These are phyloP conservation scores for Falco peregrinus DNA, from an alignment of 2,797 vertebrate species.

Conservation along the genomic window DNA sequence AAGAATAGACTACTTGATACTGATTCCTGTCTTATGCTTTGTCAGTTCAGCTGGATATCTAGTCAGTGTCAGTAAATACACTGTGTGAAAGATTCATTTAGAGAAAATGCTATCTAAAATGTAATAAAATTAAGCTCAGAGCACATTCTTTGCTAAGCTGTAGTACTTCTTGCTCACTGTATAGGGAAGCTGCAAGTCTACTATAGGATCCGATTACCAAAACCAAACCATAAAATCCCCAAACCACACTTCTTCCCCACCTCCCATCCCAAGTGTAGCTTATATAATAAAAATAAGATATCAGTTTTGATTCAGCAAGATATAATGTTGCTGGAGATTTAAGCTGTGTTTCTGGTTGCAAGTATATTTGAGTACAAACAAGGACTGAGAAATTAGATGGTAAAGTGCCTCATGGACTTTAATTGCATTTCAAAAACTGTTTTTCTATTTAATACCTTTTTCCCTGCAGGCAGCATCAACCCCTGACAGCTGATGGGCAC, in stretches of 20 bases:
- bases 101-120: background rate
- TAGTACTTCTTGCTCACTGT: background rate
- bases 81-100: background rate
- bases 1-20: constrained; percentile 22
- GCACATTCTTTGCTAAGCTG: background rate
- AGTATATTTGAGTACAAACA: background rate
- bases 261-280: background rate
- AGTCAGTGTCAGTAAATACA: background rate
- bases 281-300: background rate
- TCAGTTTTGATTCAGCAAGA: background rate
- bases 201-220: background rate
- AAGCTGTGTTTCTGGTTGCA: background rate
- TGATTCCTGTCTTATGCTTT: constrained; percentile 5
- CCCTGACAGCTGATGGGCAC: constrained; percentile 23
- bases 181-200: background rate
- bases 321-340: background rate
- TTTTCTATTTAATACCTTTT: background rate
- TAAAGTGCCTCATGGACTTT: background rate
- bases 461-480: background rate
- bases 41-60: constrained; percentile 7
- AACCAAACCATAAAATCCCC: background rate
- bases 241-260: background rate
- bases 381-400: background rate
- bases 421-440: background rate
- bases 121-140: background rate